Percentiles rank a stretch among this genome's conserved stretches.
Conservation (phyloP, 2,797 vertebrate genomes). For the Diglossa cyanea region DNA sequence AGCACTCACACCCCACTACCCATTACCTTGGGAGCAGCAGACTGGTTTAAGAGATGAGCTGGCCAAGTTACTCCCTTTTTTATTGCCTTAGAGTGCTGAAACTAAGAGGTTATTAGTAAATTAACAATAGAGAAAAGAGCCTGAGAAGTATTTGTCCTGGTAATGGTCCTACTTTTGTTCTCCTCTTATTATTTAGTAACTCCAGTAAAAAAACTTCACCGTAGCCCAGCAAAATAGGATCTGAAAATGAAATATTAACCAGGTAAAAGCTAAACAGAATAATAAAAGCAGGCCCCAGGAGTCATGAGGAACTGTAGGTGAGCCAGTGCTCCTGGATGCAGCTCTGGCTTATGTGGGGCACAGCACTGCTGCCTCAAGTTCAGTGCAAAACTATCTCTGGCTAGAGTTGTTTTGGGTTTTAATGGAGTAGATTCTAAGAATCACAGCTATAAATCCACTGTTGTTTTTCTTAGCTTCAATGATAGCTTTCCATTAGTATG, state of each 20-base stretch:
- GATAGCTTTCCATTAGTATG: neutral
- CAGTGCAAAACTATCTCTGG: neutral
- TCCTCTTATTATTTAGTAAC: neutral
- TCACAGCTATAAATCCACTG: neutral
- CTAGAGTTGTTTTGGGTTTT: neutral
- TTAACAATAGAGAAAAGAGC: neutral
- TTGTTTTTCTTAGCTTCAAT: neutral
- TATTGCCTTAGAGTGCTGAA: neutral
- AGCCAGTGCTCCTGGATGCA: accelerated
- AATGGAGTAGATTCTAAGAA: neutral
- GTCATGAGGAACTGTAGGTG: neutral
- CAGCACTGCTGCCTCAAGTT: neutral
- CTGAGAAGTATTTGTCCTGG: neutral
- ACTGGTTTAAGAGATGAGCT: neutral
- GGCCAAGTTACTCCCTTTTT: neutral
- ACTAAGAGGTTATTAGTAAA: neutral
- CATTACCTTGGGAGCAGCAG: neutral
- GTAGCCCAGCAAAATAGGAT: neutral
- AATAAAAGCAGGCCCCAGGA: neutral
- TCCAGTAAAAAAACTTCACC: neutral
- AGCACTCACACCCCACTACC: accelerated
- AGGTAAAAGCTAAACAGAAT: neutral
- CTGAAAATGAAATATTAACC: neutral
- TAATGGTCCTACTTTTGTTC: neutral
- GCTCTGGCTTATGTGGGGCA: neutral